Conservation (phyloP, 2,113 vertebrate species). For the Dasypus novemcinctus region DNA sequence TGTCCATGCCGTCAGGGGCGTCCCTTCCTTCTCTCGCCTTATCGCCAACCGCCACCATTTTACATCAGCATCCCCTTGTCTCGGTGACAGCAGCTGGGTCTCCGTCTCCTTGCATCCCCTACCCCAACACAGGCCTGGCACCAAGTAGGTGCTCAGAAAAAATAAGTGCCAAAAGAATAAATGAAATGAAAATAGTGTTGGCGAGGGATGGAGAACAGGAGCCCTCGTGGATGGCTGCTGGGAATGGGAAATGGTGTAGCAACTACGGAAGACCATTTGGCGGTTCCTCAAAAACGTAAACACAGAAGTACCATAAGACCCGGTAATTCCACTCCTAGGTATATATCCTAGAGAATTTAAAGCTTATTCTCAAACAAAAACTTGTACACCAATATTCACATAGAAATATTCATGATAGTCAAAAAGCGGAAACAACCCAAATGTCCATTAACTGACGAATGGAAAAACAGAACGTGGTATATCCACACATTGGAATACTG, state of each 20-base stretch:
- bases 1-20: rapidly evolving
- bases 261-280: background rate
- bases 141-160: background rate
- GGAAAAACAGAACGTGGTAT: background rate
- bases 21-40: background rate
- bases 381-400: background rate
- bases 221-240: background rate
- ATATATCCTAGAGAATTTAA: background rate
- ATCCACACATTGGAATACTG: background rate
- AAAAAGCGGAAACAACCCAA: background rate
- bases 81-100: background rate
- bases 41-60: background rate
- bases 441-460: background rate
- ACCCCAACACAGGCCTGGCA: background rate
- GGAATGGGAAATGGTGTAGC: background rate
- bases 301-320: background rate
- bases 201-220: background rate
- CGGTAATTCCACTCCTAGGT: background rate
- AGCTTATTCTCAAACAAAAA: background rate
- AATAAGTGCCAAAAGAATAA: background rate
- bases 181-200: background rate
- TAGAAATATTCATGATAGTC: background rate
- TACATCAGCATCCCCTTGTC: background rate
- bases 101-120: background rate
- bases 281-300: background rate